These are phyloP conservation scores for Sebastes taczanowskii DNA, from an alignment of 2,797 vertebrate genomes.

Conservation along the genomic window DNA sequence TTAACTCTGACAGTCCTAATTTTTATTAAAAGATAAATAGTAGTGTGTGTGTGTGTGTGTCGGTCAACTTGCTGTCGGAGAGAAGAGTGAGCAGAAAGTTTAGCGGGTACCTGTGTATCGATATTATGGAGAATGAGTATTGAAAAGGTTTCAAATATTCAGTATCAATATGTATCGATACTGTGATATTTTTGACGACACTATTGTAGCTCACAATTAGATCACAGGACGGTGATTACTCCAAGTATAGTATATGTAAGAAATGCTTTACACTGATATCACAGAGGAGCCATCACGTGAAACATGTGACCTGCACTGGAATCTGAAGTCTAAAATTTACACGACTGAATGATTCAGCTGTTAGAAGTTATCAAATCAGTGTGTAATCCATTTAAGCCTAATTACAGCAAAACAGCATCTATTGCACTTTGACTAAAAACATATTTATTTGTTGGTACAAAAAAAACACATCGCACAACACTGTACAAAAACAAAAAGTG, in stretches of 20 bases:
- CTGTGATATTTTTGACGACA: too few species aligned
- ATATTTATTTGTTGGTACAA: conserved; percentile 39
- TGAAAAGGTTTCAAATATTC: too few species aligned
- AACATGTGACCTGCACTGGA: neutral
- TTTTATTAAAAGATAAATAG: too few species aligned
- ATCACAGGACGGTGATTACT: neutral
- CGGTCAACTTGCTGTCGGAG: too few species aligned
- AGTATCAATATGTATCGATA: too few species aligned
- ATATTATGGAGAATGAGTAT: too few species aligned
- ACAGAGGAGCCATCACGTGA: neutral
- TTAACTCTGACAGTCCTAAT: too few species aligned
- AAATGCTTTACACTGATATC: neutral
- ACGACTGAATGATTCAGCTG: neutral
- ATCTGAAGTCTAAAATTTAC: neutral
- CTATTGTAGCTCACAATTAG: neutral
- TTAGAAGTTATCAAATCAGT: neutral
- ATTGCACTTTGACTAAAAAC: conserved; percentile 28
- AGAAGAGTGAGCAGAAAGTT: too few species aligned
- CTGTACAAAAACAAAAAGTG: neutral
- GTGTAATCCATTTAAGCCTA: neutral
- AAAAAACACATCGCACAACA: conserved; percentile 16
- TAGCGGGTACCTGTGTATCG: too few species aligned
- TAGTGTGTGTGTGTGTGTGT: too few species aligned
- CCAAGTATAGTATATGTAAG: too few species aligned
- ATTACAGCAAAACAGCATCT: conserved; percentile 22